These are phyloP conservation scores for Hemicordylus capensis DNA, from an alignment of 2,113 vertebrate species.

Conservation along the genomic window DNA sequence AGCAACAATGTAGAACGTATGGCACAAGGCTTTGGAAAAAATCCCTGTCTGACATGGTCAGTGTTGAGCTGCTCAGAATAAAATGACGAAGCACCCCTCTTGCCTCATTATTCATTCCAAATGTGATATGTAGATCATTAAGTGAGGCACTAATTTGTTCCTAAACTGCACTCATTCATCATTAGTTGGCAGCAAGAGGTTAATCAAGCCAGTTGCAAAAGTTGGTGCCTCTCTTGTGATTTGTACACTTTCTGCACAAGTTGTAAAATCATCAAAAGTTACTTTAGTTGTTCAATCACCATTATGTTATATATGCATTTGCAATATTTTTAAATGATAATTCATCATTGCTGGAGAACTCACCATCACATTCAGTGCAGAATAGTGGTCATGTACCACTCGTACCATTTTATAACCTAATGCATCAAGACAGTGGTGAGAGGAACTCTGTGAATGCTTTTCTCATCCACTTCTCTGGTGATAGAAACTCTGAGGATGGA, in stretches of 20 bases:
- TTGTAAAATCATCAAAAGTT: slow-evolving; percentile 32
- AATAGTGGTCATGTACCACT: neutral
- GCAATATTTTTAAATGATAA: neutral
- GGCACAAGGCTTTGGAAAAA: neutral
- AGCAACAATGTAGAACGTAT: neutral
- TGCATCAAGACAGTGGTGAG: neutral
- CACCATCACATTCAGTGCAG: neutral
- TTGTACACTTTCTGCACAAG: slow-evolving; percentile 43
- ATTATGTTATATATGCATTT: neutral
- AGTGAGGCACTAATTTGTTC: slow-evolving; percentile 42
- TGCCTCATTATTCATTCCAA: slow-evolving; percentile 47
- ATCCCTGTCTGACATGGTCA: neutral
- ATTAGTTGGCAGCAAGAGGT: slow-evolving; percentile 27
- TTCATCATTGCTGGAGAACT: neutral
- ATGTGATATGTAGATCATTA: slow-evolving; percentile 43
- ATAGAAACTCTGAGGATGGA: neutral
- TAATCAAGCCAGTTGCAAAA: slow-evolving; percentile 41
- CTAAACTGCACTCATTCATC: slow-evolving; percentile 47
- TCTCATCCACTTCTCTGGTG: neutral
- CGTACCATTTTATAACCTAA: neutral
- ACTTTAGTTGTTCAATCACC: slow-evolving; percentile 17
- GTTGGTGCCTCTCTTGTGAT: slow-evolving; percentile 13
- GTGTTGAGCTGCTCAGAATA: neutral
- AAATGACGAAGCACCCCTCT: neutral
- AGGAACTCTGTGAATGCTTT: neutral